Evolutionary conservation across 1,140 invertebrate genomes (phyloP).

Genomic region (Chlorops oryzae): DNA sequence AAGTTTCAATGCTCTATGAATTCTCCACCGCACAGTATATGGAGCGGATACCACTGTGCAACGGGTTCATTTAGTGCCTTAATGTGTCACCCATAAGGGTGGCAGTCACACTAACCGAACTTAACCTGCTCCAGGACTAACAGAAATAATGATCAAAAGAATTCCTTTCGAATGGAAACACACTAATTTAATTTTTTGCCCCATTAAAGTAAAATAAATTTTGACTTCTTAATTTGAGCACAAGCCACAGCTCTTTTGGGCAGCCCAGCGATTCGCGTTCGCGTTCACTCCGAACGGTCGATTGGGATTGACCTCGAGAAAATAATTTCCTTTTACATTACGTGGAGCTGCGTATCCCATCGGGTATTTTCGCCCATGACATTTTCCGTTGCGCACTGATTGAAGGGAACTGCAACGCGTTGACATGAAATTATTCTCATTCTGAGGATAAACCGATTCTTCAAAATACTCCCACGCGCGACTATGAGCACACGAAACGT

Average conservation of each 20-base stretch:
- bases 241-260: conserved; percentile 15
- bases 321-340: conserved; percentile 34
- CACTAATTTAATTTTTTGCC: too few relatives aligned
- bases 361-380: conserved; percentile 21
- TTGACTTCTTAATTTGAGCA: conserved; percentile 14
- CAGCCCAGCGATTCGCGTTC: background rate
- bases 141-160: too few relatives aligned
- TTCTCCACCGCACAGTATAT: too few relatives aligned
- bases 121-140: too few relatives aligned
- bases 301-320: conserved; percentile 26
- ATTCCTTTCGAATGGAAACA: too few relatives aligned
- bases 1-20: too few relatives aligned
- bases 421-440: conserved; percentile 36
- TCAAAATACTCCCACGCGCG: conserved; percentile 58
- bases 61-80: too few relatives aligned
- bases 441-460: conserved; percentile 52
- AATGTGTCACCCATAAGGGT: too few relatives aligned
- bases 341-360: conserved; percentile 37
- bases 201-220: too few relatives aligned
- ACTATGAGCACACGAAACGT: conserved; percentile 58
- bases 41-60: too few relatives aligned
- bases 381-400: conserved; percentile 22
- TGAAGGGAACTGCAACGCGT: conserved; percentile 32
- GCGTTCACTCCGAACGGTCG: conserved; percentile 25
- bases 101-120: too few relatives aligned